Base-by-base conservation (phyloP, 2,797 vertebrate species). In the Hirundo rustica region DNA sequence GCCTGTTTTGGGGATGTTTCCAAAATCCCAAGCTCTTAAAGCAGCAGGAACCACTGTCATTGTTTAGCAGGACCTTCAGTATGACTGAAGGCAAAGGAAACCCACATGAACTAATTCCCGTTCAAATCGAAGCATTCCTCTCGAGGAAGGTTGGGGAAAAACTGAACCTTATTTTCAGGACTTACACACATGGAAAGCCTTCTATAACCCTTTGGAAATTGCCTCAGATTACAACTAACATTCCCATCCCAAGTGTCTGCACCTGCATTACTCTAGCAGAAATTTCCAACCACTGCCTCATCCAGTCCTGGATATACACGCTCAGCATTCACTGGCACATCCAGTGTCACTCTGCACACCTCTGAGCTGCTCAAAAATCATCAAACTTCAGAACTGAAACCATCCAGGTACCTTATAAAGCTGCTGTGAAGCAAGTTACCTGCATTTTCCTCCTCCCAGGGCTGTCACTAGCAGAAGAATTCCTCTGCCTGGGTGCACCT, bases 171-270 rank as follows among this genome's bases (percentile, higher is more conserved):
- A 12, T 51, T 78, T 89, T 60, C 32, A 25, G 34, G 44, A 55
- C 7, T 64, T 21, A 11, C 9, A 55, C 8, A 5, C 9, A 10
- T 12, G 19, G 11, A 64, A 84, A 71, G 5, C 32, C 44, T 50
- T 5, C 32, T 22, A 14, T 2, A 75, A 58, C 4, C 10, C 21
- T 66, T 60, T 23, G 5, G 11, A 72, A 81, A 81, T 5, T 47
- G 19, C 71, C 51, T 61, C 53, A 21, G 14, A 26, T 77, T 21
- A 16, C 27, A n/a, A 42, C 18, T 6, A 67, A 36, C 3, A 45
- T 26, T 23, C 25, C 9, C 45, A 47, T 17, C 8, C 36, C 47
- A 45, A 50, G 26, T 1, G 6, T 0, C 1, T 7, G 16, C 22
- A 32, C 7, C 45, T 45, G 10, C 47, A 48, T 14, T 65, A 45